Base-by-base conservation (phyloP, 2,888 invertebrate genomes). In the Lydus trimaculatus region DNA sequence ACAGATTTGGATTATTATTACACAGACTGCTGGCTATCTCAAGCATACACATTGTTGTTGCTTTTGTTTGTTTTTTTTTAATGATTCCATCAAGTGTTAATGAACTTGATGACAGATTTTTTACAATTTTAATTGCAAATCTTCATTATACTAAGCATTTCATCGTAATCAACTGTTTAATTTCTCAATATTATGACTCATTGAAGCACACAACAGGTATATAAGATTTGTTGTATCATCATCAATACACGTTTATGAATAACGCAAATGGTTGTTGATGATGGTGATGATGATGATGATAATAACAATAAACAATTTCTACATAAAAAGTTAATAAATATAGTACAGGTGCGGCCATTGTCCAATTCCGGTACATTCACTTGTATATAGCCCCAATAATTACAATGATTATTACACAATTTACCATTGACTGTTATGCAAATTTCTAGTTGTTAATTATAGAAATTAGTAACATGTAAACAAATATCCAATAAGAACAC, bases 71-170 rank as follows among this genome's bases (percentile, higher is more conserved):
- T n/a, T n/a, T n/a, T n/a, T n/a, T n/a, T n/a, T n/a, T n/a, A n/a
- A 15, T 13, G 17, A 43, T 43, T 56, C 25, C 15, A 56, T 56
- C 56, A 56, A 56, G 56, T 56, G 56, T 25, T 56, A 25, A 56
- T 25, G 56, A 56, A 56, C 56, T 56, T 56, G 56, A 56, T 56
- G 56, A 56, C 56, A 56, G n/a, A 56, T 11, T 56, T 48, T 48
- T 48, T 4, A 2, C 15, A 11, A 33, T 28, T 28, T 28, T 4
- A 2, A 28, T 28, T 4, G 7, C 6, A 43, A n/a, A 43, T 36
- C 15, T 4, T 36, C 56, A 28, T 56, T 8, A 13, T 56, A 15
- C 1, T 7, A 11, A 2, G 11, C 33, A 2, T 17, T 11, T 52
- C 11, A 23, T 20, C 8, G n/a, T 52, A 8, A 20, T 52, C 3